Percentiles rank a stretch among this genome's conserved stretches.
Conservation (phyloP, 2,797 vertebrate genomes). For the Pangasius sanitwongsei region DNA sequence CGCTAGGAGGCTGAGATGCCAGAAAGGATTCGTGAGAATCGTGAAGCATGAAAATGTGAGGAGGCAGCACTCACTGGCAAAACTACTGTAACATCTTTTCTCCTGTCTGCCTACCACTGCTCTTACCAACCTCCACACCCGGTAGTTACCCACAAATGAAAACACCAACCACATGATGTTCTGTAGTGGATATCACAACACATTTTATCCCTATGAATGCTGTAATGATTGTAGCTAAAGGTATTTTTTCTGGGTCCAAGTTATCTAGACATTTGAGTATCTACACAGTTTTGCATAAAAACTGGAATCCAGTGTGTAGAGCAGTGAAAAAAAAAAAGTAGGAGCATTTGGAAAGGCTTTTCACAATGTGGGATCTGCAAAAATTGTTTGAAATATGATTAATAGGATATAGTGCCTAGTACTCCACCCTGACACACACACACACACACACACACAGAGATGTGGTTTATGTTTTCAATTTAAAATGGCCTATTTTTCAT, state of each 20-base stretch:
- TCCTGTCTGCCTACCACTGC: constrained; percentile 21
- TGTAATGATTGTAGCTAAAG: too few relatives aligned
- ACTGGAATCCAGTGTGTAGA: neutral
- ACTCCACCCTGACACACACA: neutral
- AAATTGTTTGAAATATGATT: neutral
- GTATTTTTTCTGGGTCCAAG: neutral
- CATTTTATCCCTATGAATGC: neutral
- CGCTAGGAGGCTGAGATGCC: constrained; percentile 53
- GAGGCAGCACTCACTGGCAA: constrained; percentile 26
- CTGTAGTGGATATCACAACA: neutral
- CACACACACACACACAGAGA: neutral
- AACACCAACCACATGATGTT: constrained; percentile 1
- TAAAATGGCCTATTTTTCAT: neutral
- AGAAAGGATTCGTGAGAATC: constrained; percentile 57
- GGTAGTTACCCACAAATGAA: neutral
- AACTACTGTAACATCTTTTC: constrained; percentile 24
- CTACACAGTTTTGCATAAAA: neutral
- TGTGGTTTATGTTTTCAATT: neutral
- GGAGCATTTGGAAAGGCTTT: neutral
- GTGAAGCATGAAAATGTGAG: constrained; percentile 69
- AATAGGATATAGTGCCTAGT: neutral
- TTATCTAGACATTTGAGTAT: neutral
- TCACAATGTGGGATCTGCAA: neutral
- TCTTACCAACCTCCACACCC: neutral
- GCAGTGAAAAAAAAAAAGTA: neutral